A percentile compares a stretch with the other conserved stretches of the same genome.
phyloP scores from a whole-genome alignment of 2,888 invertebrate species.

The Zele albiditarsus region DNA sequence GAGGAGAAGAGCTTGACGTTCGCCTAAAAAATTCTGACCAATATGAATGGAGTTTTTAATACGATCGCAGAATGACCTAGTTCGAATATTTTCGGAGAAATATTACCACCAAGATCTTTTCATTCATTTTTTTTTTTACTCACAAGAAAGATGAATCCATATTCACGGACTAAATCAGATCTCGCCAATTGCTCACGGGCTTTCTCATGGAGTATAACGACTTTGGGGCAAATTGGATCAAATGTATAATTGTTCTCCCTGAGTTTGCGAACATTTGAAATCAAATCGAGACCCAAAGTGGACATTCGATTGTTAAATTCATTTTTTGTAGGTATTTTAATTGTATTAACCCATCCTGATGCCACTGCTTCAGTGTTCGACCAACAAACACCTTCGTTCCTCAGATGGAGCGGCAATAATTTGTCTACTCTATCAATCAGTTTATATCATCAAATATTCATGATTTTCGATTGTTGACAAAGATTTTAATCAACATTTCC shows the following conservation, averaged over 20 bases:
- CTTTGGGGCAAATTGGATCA: slow-evolving; percentile 78
- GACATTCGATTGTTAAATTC: slow-evolving; percentile 73
- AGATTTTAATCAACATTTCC: background rate
- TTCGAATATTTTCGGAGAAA: background rate
- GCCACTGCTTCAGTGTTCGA: slow-evolving; percentile 75
- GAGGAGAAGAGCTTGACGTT: no score
- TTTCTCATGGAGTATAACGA: slow-evolving; percentile 76
- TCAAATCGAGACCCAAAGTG: slow-evolving; percentile 73
- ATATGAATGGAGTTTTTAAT: no score
- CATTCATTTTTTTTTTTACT: background rate
- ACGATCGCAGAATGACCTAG: no score
- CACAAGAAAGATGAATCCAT: slow-evolving; percentile 76
- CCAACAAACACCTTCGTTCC: slow-evolving; percentile 78
- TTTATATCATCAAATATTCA: background rate
- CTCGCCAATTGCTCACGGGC: slow-evolving; percentile 76
- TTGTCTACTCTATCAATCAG: slow-evolving; percentile 74
- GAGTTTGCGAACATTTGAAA: slow-evolving; percentile 66
- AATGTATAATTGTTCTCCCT: slow-evolving; percentile 74
- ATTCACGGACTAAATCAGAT: slow-evolving; percentile 75
- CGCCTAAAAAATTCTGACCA: no score
- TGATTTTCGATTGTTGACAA: background rate
- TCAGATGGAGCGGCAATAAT: slow-evolving; percentile 82
- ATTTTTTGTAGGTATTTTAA: slow-evolving; percentile 76
- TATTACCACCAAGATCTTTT: background rate
- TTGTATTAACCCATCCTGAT: slow-evolving; percentile 88